Conservation (phyloP, 2,888 invertebrate genomes). For the Tuta absoluta region DNA sequence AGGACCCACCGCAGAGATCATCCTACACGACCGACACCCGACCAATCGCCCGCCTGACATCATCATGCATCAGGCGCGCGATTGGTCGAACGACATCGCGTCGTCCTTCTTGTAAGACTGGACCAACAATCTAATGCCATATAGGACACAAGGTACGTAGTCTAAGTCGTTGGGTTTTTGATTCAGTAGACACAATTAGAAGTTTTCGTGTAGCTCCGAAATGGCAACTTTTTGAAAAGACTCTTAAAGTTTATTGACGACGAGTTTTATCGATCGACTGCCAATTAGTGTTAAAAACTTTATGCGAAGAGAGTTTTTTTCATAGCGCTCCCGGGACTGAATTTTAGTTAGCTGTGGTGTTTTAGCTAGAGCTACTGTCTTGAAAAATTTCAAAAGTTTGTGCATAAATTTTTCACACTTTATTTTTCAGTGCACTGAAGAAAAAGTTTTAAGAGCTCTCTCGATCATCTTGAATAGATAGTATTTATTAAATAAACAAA, state of each 20-base stretch:
- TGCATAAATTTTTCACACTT: background rate
- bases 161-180: conserved; percentile 3
- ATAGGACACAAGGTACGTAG: background rate
- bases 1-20: background rate
- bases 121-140: conserved; percentile 9
- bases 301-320: background rate
- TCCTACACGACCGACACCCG: background rate
- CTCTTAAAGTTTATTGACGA: background rate
- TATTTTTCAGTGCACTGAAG: background rate
- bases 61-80: background rate
- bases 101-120: conserved; percentile 3
- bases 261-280: conserved; percentile 11
- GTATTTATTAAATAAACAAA: conserved; percentile 15
- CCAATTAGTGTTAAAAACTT: conserved; percentile 10
- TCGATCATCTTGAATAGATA: conserved; percentile 29
- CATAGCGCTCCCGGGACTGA: background rate
- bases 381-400: background rate
- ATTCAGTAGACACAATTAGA: background rate
- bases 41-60: background rate
- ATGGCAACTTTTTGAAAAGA: background rate
- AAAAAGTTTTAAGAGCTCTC: background rate
- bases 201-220: background rate
- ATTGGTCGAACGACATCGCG: conserved; percentile 2
- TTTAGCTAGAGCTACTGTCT: background rate
- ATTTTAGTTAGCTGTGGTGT: background rate